Conservation (phyloP, 2,888 invertebrate genomes). For the Ypsolopha sequella region DNA sequence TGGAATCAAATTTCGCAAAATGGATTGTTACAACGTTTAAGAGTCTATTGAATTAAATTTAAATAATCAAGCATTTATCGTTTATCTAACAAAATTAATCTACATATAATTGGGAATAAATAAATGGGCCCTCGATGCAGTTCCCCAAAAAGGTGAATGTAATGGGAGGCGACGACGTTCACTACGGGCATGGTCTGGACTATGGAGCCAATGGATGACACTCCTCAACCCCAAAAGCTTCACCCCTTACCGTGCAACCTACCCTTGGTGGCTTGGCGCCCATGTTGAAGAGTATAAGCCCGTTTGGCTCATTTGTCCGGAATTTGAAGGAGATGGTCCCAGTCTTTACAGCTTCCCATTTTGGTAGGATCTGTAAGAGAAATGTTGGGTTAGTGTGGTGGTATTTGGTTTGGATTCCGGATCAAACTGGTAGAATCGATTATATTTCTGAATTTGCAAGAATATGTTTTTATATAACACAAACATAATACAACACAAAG, state of each 20-base stretch:
- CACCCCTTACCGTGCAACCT: conserved; percentile 75
- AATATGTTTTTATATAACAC: too few relatives aligned
- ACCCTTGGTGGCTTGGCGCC: conserved; percentile 83
- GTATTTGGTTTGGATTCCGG: not conserved
- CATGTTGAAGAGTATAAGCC: conserved; percentile 92
- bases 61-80: too few relatives aligned
- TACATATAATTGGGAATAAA: not conserved
- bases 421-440: too few relatives aligned
- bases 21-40: too few relatives aligned
- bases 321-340: conserved; percentile 95
- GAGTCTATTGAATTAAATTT: too few relatives aligned
- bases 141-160: not conserved
- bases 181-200: not conserved
- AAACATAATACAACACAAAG: too few relatives aligned
- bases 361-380: conserved; percentile 80
- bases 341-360: conserved; percentile 91
- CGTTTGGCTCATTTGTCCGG: conserved; percentile 95
- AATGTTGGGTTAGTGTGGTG: conserved; percentile 7
- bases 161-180: not conserved
- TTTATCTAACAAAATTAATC: too few relatives aligned
- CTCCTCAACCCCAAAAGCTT: conserved; percentile 59
- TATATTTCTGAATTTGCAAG: too few relatives aligned
- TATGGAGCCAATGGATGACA: conserved; percentile 5
- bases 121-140: not conserved
- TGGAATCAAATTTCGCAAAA: too few relatives aligned